These are phyloP conservation scores for Lordiphosa stackelbergi DNA, from an alignment of 1,140 invertebrate genomes.

Conservation along the genomic window DNA sequence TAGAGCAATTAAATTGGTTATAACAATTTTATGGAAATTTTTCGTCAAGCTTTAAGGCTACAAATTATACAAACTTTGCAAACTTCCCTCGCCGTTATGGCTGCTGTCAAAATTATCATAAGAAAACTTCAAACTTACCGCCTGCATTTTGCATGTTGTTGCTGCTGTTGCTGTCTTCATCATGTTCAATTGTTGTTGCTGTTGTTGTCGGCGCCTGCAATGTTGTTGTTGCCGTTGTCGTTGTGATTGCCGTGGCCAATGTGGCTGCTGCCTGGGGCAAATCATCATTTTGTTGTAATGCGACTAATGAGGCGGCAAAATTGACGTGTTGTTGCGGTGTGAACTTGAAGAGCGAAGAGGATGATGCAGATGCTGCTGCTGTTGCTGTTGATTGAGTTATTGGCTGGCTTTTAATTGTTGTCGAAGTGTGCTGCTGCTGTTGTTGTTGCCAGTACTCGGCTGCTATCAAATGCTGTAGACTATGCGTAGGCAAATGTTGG, in stretches of 20 bases:
- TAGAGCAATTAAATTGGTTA: background rate
- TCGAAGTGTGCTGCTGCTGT: slow-evolving; percentile 32
- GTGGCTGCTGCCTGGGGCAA: slow-evolving; percentile 45
- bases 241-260: slow-evolving; percentile 25
- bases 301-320: slow-evolving; percentile 73
- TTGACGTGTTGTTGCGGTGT: slow-evolving; percentile 69
- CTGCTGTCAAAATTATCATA: slow-evolving; percentile 36
- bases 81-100: slow-evolving; percentile 9
- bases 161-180: slow-evolving; percentile 33
- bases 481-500: slow-evolving; percentile 69
- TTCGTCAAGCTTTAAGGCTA: background rate
- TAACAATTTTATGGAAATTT: no score
- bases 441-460: slow-evolving; percentile 64
- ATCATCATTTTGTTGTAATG: slow-evolving; percentile 70
- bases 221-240: slow-evolving; percentile 12
- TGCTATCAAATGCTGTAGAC: slow-evolving; percentile 62
- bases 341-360: slow-evolving; percentile 57
- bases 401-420: slow-evolving; percentile 67
- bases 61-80: background rate
- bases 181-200: slow-evolving; percentile 25
- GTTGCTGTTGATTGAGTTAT: slow-evolving; percentile 66
- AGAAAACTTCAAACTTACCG: slow-evolving; percentile 63
- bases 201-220: slow-evolving; percentile 22
- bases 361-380: slow-evolving; percentile 17
- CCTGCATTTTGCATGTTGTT: slow-evolving; percentile 61